Evolutionary conservation across 2,113 vertebrate species (phyloP), one percentile per base, ranked within the genome.

Genomic region (Embiotoca jacksoni): DNA sequence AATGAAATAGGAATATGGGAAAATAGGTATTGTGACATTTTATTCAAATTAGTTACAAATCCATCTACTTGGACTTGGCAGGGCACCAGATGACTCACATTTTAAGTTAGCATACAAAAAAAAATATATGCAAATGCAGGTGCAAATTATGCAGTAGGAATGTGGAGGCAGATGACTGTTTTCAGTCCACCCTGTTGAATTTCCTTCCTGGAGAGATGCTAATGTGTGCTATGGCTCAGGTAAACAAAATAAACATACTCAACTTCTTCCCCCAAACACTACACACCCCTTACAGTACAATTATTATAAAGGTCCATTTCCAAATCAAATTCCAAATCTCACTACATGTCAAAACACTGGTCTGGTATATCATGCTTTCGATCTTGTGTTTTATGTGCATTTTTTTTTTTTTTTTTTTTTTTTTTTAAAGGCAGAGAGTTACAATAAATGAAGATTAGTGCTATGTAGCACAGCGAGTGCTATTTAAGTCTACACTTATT

Each of bases 101-200:
- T 85, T 79, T 69, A 74, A 77, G 73, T 76, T 60, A 53, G 60
- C 32, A 76, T 63, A 66, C 4, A 15, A 57, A 79, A 70, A 62
- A 31, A 60, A 35, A 66, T 7, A 69, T 35, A 79, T 85, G 78
- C 23, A 79, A 88, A 88, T 83, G 33, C 67, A 60, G 77, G 23
- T 68, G 71, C 46, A 81, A 86, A 84, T 90, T 69, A 84, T 84
- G 60, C 81, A 76, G 60, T n/a, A 7, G 59, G 44, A 60, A 55
- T 83, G 49, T 68, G 54, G 52, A 80, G 61, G 72, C 73, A 58
- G 62, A 61, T 41, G 5, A 55, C 67, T 77, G 70, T 75, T 61
- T 80, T 88, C 11, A 71, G 61, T 66, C 58, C 37, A 23, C 47
- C 41, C 61, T 78, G 67, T 57, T 77, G 55, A 72, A 67, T 80